A percentile compares a stretch with the other conserved stretches of the same genome.
Evolutionary conservation across 2,888 invertebrate species (phyloP).

Genomic region (Bombyx huttoni): DNA sequence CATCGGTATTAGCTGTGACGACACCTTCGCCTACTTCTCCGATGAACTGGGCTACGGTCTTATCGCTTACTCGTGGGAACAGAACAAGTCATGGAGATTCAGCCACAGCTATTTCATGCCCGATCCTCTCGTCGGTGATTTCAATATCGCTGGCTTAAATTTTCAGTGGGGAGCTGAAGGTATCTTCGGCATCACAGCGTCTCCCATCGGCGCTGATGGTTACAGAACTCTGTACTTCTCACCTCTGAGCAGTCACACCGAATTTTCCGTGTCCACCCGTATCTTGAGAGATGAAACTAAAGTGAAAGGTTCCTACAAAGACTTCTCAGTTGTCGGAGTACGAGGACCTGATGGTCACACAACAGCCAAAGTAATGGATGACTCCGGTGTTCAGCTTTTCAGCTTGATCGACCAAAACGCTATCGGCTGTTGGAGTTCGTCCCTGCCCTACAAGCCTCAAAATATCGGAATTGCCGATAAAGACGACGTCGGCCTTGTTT

Average conservation of each 20-base stretch:
- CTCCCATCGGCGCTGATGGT: conserved; percentile 77
- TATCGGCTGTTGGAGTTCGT: conserved; percentile 86
- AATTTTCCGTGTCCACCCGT: conserved; percentile 84
- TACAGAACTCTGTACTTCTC: conserved; percentile 83
- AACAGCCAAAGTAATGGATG: conserved; percentile 82
- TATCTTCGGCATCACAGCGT: conserved; percentile 83
- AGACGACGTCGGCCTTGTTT: conserved; percentile 82
- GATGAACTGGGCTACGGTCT: conserved; percentile 88
- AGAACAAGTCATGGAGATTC: conserved; percentile 85
- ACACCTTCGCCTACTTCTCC: conserved; percentile 84
- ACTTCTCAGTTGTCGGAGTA: conserved; percentile 77
- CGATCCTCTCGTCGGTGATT: conserved; percentile 84
- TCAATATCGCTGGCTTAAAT: conserved; percentile 83
- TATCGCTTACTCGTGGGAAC: conserved; percentile 83
- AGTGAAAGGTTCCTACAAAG: conserved; percentile 78
- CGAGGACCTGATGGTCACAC: conserved; percentile 79
- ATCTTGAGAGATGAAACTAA: conserved; percentile 78
- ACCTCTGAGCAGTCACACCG: conserved; percentile 82
- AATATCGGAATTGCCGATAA: conserved; percentile 80
- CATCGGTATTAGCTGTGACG: conserved; percentile 80
- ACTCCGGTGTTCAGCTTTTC: conserved; percentile 81
- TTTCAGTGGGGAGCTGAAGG: conserved; percentile 90
- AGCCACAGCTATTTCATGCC: conserved; percentile 85
- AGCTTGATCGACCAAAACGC: conserved; percentile 86
- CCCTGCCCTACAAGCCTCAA: conserved; percentile 74